phyloP scores from a whole-genome alignment of 2,797 vertebrate genomes.

The Stomatorhinus walkeri region DNA sequence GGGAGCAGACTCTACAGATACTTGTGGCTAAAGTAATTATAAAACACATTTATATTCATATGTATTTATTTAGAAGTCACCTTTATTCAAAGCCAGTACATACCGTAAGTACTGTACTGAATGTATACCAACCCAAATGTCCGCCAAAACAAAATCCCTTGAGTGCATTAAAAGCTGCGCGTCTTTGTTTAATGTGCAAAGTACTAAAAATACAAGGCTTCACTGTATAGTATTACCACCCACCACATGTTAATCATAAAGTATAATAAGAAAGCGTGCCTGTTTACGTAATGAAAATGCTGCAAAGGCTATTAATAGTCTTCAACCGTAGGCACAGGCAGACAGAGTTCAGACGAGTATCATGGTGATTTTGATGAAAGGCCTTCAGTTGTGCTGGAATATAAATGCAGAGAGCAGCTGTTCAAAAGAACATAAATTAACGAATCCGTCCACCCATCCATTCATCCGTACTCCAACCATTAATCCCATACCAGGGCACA shows the following conservation, averaged over 20 bases:
- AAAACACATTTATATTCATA: neutral
- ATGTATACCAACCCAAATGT: neutral
- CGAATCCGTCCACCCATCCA: neutral
- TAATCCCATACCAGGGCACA: neutral
- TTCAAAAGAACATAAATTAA: neutral
- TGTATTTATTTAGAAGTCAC: neutral
- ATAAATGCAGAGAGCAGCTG: neutral
- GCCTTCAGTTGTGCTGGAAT: neutral
- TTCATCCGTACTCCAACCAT: neutral
- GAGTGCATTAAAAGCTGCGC: neutral
- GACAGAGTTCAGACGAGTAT: neutral
- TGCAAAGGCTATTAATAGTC: neutral
- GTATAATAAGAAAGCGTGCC: neutral
- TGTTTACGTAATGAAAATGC: neutral
- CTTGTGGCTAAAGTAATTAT: neutral
- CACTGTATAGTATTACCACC: neutral
- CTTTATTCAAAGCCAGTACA: conserved; percentile 1
- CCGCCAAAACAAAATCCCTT: neutral
- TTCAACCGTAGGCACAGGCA: neutral
- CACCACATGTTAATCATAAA: neutral
- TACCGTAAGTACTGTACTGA: neutral
- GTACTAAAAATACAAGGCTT: conserved; percentile 1
- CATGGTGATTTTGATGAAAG: neutral
- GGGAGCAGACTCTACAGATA: neutral
- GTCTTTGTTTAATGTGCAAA: neutral